Evolutionary conservation across 2,888 invertebrate species (phyloP), one percentile per base, ranked within the genome.

Genomic region (Trissoscelio sp.): DNA sequence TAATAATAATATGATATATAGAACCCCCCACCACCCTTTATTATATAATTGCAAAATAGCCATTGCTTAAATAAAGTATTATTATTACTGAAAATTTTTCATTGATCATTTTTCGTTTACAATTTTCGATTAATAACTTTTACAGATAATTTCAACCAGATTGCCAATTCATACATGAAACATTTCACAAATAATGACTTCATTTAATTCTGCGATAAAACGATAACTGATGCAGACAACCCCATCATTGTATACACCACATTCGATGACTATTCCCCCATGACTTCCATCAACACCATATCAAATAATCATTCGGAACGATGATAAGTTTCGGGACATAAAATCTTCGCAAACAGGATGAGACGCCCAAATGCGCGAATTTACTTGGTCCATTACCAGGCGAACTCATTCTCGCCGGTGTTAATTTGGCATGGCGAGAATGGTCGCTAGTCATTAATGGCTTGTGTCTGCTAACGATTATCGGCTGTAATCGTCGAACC

Each of bases 401-500:
- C 69, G 58, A 58, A 77, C 79, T 66, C 77, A 75, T 74, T 81
- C 69, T 69, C 64, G 58, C 74, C 70, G 84, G 72, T 83, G 85
- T 83, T 89, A 89, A 89, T 91, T 90, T 89, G 87, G 87, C 88
- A 87, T 86, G 62, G 67, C 87, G 89, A 86, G 86, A 89, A 89
- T 88, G 88, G 88, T 88, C 87, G 89, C 88, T 86, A 86, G 88
- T 89, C 88, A 89, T 91, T 89, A 88, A 90, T 90, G 89, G 90
- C 86, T 87, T 88, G 88, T 89, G 87, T 85, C 87, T 87, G 89
- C 86, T 91, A 91, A 91, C 90, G 91, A 91, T 91, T 90, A 91
- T 89, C 88, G 89, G 90, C 86, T 91, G 89, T 91, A 90, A 90
- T 91, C 91, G 90, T 90, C 87, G 88, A 85, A 88, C 88, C 90